Evolutionary conservation across 2,888 invertebrate genomes (phyloP).

Genomic region (Hyles lineata): DNA sequence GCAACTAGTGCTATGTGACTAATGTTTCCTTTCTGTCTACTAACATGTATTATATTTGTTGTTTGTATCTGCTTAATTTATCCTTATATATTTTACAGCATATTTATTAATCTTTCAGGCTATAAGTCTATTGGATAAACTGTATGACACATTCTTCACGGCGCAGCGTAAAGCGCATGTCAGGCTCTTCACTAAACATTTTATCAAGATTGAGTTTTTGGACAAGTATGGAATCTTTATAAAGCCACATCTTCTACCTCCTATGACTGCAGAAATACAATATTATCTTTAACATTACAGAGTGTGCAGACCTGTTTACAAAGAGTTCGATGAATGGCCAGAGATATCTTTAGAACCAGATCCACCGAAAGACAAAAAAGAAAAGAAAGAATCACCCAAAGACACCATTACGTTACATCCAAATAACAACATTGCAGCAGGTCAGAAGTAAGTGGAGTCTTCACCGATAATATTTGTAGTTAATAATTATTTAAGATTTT

Average conservation of each 20-base stretch:
- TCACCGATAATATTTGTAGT: background rate
- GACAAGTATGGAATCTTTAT: constrained; percentile 83
- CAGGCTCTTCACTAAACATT: constrained; percentile 87
- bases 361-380: constrained; percentile 67
- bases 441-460: constrained; percentile 64
- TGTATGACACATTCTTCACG: constrained; percentile 84
- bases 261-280: constrained; percentile 39
- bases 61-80: constrained; percentile 45
- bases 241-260: constrained; percentile 42
- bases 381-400: constrained; percentile 62
- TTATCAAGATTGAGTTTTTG: constrained; percentile 89
- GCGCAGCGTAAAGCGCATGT: constrained; percentile 83
- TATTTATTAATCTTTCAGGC: constrained; percentile 84
- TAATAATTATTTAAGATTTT: background rate
- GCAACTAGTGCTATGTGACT: constrained; percentile 14
- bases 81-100: constrained; percentile 72
- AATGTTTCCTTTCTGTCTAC: constrained; percentile 41
- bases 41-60: constrained; percentile 35
- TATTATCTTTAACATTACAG: constrained; percentile 60
- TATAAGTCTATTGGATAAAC: constrained; percentile 87
- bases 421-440: constrained; percentile 48
- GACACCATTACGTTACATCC: constrained; percentile 53
- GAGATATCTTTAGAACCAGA: constrained; percentile 78
- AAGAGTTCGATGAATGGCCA: constrained; percentile 88
- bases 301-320: constrained; percentile 86